These are phyloP conservation scores for Atrichornis clamosus DNA, from an alignment of 2,113 vertebrate species.

Conservation along the genomic window DNA sequence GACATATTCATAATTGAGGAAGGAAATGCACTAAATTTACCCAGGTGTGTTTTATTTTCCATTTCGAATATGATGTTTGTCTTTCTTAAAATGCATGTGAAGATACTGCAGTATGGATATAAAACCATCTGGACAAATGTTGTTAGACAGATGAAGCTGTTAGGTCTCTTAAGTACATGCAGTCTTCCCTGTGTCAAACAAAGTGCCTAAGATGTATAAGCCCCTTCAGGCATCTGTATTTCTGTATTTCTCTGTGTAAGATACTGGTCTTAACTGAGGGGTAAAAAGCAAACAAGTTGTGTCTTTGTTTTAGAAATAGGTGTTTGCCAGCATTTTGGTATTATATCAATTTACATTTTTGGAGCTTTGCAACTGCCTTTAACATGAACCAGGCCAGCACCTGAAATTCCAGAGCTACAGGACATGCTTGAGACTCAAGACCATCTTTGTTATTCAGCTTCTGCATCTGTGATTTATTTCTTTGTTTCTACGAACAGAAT, in stretches of 20 bases:
- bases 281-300: neutral
- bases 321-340: neutral
- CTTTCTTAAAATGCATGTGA: conserved; percentile 12
- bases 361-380: neutral
- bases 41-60: neutral
- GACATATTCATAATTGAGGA: neutral
- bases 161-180: neutral
- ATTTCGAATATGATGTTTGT: neutral
- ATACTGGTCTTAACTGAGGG: neutral
- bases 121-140: neutral
- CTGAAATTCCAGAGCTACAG: neutral
- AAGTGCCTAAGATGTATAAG: neutral
- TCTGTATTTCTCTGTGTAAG: neutral
- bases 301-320: neutral
- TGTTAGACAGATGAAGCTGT: neutral
- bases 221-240: neutral
- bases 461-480: neutral
- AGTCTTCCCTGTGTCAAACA: neutral
- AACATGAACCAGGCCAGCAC: neutral
- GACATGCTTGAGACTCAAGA: neutral
- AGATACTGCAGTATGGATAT: neutral
- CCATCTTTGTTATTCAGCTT: neutral
- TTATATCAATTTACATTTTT: neutral
- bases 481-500: neutral
- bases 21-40: neutral